Evolutionary conservation across 1,140 invertebrate species (phyloP).

Genomic region (Neoseiulus cucumeris): DNA sequence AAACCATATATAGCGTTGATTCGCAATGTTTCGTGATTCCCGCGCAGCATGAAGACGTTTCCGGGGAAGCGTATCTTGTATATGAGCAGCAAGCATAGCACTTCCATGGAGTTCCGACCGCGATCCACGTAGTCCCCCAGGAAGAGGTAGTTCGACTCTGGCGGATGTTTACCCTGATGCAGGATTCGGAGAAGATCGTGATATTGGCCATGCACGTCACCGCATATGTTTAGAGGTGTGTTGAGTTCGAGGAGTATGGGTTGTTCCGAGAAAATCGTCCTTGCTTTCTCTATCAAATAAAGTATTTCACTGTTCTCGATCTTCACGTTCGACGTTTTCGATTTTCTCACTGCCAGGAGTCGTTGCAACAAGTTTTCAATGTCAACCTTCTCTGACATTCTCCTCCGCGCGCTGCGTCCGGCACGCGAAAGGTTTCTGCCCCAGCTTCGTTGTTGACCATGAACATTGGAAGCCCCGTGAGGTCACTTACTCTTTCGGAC

Average conservation of each 20-base stretch:
- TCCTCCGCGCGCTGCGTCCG: too few species aligned
- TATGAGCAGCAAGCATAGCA: neutral
- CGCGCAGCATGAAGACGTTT: conserved; percentile 23
- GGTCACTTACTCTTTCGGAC: too few species aligned
- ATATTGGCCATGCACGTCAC: conserved; percentile 36
- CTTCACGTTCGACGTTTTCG: neutral
- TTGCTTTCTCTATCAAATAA: neutral
- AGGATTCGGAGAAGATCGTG: conserved; percentile 33
- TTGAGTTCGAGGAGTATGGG: neutral
- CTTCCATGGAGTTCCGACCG: neutral
- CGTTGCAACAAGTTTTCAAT: neutral
- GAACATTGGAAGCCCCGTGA: too few species aligned
- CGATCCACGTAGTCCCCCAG: conserved; percentile 34
- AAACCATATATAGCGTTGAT: neutral
- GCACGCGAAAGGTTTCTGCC: too few species aligned
- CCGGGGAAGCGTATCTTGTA: neutral
- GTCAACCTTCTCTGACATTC: neutral
- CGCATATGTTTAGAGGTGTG: conserved; percentile 14
- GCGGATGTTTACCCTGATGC: conserved; percentile 29
- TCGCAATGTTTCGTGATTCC: neutral
- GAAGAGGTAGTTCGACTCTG: conserved; percentile 31
- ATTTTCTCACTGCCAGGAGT: neutral
- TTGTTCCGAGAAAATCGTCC: neutral
- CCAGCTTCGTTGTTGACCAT: too few species aligned
- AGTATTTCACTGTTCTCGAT: neutral